phyloP scores from a whole-genome alignment of 2,888 invertebrate species.

The Pheosia tremula region DNA sequence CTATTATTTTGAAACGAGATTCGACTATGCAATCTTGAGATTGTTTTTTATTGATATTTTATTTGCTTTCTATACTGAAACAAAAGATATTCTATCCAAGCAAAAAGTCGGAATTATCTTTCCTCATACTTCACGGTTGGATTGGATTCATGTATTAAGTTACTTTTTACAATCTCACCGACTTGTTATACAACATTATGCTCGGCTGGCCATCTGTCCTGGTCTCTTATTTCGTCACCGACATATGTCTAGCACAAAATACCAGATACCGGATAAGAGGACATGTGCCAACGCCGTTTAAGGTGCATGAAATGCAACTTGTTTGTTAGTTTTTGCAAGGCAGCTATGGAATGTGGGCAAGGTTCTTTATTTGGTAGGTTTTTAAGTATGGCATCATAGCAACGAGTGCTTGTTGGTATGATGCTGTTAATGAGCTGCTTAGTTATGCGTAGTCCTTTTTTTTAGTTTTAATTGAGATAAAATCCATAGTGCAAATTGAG shows the following conservation, averaged over 20 bases:
- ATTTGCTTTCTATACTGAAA: slow-evolving; percentile 26
- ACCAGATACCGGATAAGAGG: slow-evolving; percentile 49
- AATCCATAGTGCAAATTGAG: too few relatives aligned
- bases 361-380: slow-evolving; percentile 51
- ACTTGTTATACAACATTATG: slow-evolving; percentile 34
- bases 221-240: slow-evolving; percentile 54
- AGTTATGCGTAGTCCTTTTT: background rate
- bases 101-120: slow-evolving; percentile 18
- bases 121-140: slow-evolving; percentile 40
- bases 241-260: slow-evolving; percentile 25
- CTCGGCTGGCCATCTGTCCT: slow-evolving; percentile 48
- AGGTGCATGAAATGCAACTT: slow-evolving; percentile 50
- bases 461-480: background rate
- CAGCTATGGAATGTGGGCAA: slow-evolving; percentile 55
- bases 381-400: slow-evolving; percentile 23
- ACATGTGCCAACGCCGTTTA: slow-evolving; percentile 67
- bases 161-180: slow-evolving; percentile 34
- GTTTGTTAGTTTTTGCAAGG: slow-evolving; percentile 53
- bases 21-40: slow-evolving; percentile 16
- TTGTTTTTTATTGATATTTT: slow-evolving; percentile 23
- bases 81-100: slow-evolving; percentile 18
- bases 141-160: slow-evolving; percentile 31
- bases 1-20: slow-evolving; percentile 16
- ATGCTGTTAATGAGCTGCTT: slow-evolving; percentile 28
- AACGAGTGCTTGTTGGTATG: slow-evolving; percentile 15